Base-by-base conservation (phyloP, 2,888 invertebrate genomes). In the Hypena proboscidalis region DNA sequence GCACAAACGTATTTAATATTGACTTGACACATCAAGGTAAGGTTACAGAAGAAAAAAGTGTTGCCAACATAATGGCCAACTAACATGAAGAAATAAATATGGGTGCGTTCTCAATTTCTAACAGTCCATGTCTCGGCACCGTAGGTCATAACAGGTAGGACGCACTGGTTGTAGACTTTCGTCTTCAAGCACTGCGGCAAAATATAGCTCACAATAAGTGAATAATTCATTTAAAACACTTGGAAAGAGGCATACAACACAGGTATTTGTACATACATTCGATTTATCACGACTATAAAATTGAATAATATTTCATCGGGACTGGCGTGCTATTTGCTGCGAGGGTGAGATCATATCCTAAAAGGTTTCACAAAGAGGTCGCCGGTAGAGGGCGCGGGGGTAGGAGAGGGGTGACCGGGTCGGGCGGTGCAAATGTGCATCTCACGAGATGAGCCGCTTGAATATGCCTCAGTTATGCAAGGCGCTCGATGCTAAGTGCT, bases 381-480 rank as follows among this genome's bases (percentile, higher is more conserved):
- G 59, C 48, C 47, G 50, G 46, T 22, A 52, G 60, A 52, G 54
- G 53, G 54, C 50, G 32, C 13, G 25, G 2, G 9, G 27, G 32
- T 3, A 32, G 17, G 30, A 5, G n/a, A 4, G n/a, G 25, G 20
- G 20, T 11, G 19, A 10, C 30, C 14, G 23, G 13, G 8, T 10
- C 14, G 15, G 15, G 39, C 27, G 65, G 74, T 73, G 76, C 71
- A 77, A 81, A 77, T 75, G 77, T 76, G 80, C 83, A 81, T 80
- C 78, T 75, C 76, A 72, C 62, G 65, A 72, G 73, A 73, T 73
- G 73, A 73, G 67, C 71, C 68, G 73, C 60, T 58, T 64, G 59
- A 65, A 68, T 68, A 61, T 65, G 58, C 64, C 59, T 55, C 61
- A 56, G 67, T 65, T 69, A 69, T 70, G 66, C 65, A 58, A 63